Percentiles rank a stretch among this genome's conserved stretches.
These are phyloP conservation scores for Xerus inauris DNA, from an alignment of 2,113 vertebrate species.

Conservation along the genomic window DNA sequence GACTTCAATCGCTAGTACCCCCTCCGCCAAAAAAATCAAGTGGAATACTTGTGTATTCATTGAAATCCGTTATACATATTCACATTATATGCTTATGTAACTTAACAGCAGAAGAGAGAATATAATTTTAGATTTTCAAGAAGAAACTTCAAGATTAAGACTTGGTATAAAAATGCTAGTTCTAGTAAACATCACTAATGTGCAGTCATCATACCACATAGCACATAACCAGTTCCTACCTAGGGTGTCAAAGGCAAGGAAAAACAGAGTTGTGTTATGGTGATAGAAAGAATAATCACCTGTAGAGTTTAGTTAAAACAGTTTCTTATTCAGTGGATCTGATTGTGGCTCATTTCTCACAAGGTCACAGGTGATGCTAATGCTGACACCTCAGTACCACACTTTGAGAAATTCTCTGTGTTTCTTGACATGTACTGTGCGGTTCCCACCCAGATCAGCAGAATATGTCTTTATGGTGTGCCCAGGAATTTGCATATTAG, in stretches of 20 bases:
- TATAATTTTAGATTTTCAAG: slow-evolving; percentile 2
- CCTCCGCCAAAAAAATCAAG: not conserved
- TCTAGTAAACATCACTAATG: not conserved
- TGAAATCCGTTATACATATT: too few relatives aligned
- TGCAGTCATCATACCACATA: not conserved
- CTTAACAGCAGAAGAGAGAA: not conserved
- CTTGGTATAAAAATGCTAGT: not conserved
- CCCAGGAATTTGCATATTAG: slow-evolving; percentile 11
- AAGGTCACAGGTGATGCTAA: not conserved
- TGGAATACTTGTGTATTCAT: not conserved
- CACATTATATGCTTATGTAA: not conserved
- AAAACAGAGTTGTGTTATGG: not conserved
- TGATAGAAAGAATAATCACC: not conserved
- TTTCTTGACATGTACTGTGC: not conserved
- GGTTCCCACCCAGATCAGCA: not conserved
- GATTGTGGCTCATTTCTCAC: not conserved
- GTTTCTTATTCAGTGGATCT: slow-evolving; percentile 21
- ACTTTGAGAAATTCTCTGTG: slow-evolving; percentile 26
- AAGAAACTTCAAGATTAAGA: not conserved
- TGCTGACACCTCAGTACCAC: not conserved
- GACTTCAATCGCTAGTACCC: too few relatives aligned
- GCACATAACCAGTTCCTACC: not conserved
- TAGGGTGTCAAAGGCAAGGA: not conserved
- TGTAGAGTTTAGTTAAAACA: slow-evolving; percentile 6
- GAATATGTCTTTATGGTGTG: not conserved